Conservation (phyloP, 2,113 vertebrate species). For the Apistogramma diplotaenia region DNA sequence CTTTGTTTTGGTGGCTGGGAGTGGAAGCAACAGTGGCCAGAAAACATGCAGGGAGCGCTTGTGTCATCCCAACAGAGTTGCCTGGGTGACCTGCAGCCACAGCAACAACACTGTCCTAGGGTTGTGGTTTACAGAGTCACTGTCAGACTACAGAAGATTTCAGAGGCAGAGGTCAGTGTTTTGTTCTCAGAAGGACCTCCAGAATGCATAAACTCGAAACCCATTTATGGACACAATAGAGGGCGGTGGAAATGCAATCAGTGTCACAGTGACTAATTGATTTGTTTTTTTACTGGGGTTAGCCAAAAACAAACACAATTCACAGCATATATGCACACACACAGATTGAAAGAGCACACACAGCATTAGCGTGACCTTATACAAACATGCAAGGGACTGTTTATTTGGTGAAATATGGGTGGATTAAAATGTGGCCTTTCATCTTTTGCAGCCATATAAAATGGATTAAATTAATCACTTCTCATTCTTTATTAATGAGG, state of each 20-base stretch:
- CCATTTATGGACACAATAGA: constrained; percentile 36
- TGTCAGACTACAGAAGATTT: constrained; percentile 39
- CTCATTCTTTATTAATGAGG: background rate
- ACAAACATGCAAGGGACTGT: constrained; percentile 15
- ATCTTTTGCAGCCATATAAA: constrained; percentile 24
- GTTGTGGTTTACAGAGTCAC: constrained; percentile 4
- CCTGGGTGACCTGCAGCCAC: constrained; percentile 62
- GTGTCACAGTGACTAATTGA: constrained; percentile 23
- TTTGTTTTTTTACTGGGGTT: constrained; percentile 14
- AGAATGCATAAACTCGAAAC: constrained; percentile 23
- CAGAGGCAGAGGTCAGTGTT: constrained; percentile 17
- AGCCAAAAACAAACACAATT: constrained; percentile 30
- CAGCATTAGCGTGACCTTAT: constrained; percentile 35
- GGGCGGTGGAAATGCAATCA: constrained; percentile 13
- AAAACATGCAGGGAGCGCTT: constrained; percentile 51
- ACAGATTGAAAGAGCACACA: constrained; percentile 2
- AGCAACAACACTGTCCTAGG: constrained; percentile 40
- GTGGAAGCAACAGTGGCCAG: constrained; percentile 42
- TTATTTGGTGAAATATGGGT: constrained; percentile 29
- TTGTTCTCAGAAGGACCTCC: constrained; percentile 13
- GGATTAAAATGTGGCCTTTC: constrained; percentile 31
- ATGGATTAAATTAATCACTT: background rate
- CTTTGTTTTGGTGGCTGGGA: constrained; percentile 65
- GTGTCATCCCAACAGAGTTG: constrained; percentile 53
- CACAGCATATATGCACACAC: background rate